A percentile compares a stretch with the other conserved stretches of the same genome.
phyloP scores from a whole-genome alignment of 2,888 invertebrate species.

The Eumerus sabulonum region DNA sequence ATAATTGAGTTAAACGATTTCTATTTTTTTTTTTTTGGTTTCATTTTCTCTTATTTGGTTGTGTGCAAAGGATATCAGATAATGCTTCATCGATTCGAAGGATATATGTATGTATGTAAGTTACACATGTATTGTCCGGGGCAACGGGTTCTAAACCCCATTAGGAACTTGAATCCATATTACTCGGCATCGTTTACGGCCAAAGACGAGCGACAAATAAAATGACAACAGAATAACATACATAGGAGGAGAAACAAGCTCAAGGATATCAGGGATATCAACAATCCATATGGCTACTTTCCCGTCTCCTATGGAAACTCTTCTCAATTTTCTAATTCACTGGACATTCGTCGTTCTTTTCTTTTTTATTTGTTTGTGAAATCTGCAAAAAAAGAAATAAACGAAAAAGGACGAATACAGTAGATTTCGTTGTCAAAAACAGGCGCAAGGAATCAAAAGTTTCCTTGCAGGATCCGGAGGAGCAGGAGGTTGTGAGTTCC shows the following conservation, averaged over 20 bases:
- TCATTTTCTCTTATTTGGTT: conserved; percentile 27
- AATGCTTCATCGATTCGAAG: conserved; percentile 27
- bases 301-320: conserved; percentile 60
- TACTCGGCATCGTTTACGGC: conserved; percentile 18
- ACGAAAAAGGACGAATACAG: conserved; percentile 25
- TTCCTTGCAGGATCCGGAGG: conserved; percentile 32
- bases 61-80: conserved; percentile 57
- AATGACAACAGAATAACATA: conserved; percentile 1
- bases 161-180: conserved; percentile 58
- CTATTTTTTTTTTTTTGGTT: conserved; percentile 27
- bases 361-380: conserved; percentile 30
- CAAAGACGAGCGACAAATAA: conserved; percentile 24
- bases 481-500: conserved; percentile 1
- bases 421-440: conserved; percentile 65
- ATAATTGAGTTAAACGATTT: conserved; percentile 67
- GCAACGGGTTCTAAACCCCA: conserved; percentile 63
- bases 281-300: conserved; percentile 45
- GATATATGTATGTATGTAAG: conserved; percentile 15
- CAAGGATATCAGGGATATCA: conserved; percentile 47
- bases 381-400: conserved; percentile 8
- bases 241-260: conserved; percentile 32
- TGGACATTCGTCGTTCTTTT: conserved; percentile 53
- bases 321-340: conserved; percentile 61
- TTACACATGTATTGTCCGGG: conserved; percentile 54
- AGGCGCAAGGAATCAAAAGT: conserved; percentile 61